These are phyloP conservation scores for Dasypus novemcinctus DNA, from an alignment of 2,113 vertebrate species.

Conservation along the genomic window DNA sequence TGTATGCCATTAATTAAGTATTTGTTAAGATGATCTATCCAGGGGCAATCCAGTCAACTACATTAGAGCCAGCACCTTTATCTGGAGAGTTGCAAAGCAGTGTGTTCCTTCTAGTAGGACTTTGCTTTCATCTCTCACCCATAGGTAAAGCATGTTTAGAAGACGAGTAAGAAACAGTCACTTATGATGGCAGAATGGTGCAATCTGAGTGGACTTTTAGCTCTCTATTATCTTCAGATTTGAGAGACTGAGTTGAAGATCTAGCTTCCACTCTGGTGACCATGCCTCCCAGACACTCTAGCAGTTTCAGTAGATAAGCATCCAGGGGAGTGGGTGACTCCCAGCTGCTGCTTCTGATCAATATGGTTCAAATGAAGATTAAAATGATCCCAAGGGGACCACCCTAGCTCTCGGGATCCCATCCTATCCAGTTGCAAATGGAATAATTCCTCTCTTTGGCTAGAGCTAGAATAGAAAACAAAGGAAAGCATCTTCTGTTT, in stretches of 20 bases:
- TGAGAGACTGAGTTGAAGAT: not conserved
- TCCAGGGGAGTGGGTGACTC: not conserved
- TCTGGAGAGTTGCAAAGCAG: not conserved
- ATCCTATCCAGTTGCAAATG: not conserved
- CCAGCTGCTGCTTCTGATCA: not conserved
- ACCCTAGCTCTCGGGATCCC: not conserved
- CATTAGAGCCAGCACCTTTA: not conserved
- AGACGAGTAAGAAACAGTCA: not conserved
- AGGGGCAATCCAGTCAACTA: not conserved
- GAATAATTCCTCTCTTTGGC: not conserved
- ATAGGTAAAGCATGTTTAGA: not conserved
- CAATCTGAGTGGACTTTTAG: not conserved
- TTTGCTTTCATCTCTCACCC: not conserved
- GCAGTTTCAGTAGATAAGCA: not conserved
- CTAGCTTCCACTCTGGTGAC: not conserved
- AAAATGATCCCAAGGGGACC: not conserved
- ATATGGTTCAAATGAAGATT: not conserved
- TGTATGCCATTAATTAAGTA: not conserved
- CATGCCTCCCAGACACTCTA: not conserved
- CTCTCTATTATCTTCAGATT: not conserved
- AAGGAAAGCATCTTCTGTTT: not conserved
- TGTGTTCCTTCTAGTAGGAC: not conserved
- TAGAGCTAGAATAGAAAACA: slow-evolving; percentile 10
- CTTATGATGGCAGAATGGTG: not conserved
- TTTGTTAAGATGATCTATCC: not conserved